Percentiles rank a stretch among this genome's conserved stretches.
Conservation (phyloP, 2,113 vertebrate species). For the Phaethon lepturus region DNA sequence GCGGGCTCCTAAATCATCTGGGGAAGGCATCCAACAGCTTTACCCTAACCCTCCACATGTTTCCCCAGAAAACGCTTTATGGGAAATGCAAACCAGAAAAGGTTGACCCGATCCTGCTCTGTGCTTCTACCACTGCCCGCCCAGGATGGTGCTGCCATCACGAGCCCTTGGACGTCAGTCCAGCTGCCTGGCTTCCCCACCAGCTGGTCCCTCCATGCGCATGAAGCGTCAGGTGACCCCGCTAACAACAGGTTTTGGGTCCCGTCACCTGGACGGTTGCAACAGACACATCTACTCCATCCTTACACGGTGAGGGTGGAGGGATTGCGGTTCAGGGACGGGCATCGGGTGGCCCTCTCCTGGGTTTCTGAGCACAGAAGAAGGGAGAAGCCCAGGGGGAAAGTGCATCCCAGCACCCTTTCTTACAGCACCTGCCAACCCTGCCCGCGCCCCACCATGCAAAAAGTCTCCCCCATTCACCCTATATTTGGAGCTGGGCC, state of each 20-base stretch:
- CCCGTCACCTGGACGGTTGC: background rate
- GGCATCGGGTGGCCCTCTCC: background rate
- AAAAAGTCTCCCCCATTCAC: background rate
- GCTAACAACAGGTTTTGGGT: background rate
- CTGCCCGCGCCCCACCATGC: accelerated
- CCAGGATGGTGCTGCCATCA: background rate
- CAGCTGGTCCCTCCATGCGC: background rate
- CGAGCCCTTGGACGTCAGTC: accelerated
- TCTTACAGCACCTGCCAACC: background rate
- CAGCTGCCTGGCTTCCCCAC: background rate
- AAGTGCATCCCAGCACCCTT: background rate
- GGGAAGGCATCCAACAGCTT: background rate
- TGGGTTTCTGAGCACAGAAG: background rate
- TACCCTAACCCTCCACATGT: background rate
- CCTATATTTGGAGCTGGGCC: background rate
- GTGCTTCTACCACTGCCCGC: background rate
- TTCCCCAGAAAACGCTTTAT: background rate
- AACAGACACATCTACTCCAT: background rate
- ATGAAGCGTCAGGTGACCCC: background rate
- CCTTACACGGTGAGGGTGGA: background rate
- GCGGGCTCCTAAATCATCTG: background rate
- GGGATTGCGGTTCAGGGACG: accelerated
- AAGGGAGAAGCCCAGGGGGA: background rate
- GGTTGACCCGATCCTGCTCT: accelerated
- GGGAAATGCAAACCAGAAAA: background rate